Evolutionary conservation across 92 coral and sea anemone genomes (phyloP), one percentile per base, ranked within the genome.

Genomic region (Epizoanthus illoricatus): DNA sequence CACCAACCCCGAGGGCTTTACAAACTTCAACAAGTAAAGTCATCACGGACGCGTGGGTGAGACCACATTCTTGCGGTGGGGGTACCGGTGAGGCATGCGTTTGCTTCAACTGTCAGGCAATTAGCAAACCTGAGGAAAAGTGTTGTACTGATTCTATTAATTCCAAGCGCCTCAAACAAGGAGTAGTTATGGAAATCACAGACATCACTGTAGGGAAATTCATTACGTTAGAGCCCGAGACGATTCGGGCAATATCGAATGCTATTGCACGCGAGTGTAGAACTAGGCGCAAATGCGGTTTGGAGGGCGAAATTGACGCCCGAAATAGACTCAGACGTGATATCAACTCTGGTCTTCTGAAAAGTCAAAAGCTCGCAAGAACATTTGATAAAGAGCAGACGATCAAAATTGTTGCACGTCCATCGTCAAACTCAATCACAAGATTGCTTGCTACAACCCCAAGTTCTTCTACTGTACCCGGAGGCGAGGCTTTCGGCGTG

Each of bases 91-190:
- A 62, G 20, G 76, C 79, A 9, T 93, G 97, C 61, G 69, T 89
- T 74, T 93, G 97, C 76, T 89, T 81, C 81, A 93, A 93, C 85
- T 93, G 97, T 74, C 72, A 81, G 0, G 86, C 87, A 74, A 82
- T 74, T 33, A 76, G 62, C 52, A 85, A 78, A 11, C 84, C 86
- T 57, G 66, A 59, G 5, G 64, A 75, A 54, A 83, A 74, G 56
- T 91, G 97, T 71, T 93, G 97, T 84, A 81, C 75, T 66, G 89
- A 93, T 20, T 28, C 72, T 63, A 66, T 61, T 78, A 78, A 70
- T 47, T 61, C 61, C 20, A 78, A 20, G 17, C 71, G 71, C 5
- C 82, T 78, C 21, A 64, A 78, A 63, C 71, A 78, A 64, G 82
- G 82, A 16, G 47, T 78, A 42, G 71, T 78, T 43, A 78, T 78